Evolutionary conservation across 64 coral and sea anemone genomes (phyloP), one percentile per base, ranked within the genome.

Genomic region (Montipora foliosa): DNA sequence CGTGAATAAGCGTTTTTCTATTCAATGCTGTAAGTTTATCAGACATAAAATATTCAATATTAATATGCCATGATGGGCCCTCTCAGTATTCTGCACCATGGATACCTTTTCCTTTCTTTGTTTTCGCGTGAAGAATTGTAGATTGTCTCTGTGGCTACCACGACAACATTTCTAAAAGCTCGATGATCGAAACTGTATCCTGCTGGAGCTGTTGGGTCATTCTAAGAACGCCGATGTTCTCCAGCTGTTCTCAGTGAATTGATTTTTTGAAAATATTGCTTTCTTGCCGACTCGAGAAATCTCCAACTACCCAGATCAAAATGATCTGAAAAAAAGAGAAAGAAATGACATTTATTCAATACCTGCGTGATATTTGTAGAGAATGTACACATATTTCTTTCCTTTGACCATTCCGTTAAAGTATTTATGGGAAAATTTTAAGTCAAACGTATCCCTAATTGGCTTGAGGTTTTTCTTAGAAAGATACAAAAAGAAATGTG

Each of bases 31-130:
- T 37, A 15, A 5, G 16, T 69, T 14, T 67, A 14, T 44, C 44
- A n/a, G 12, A 15, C 61, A 49, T 84, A 12, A 69, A 69, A 69
- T 69, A 84, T 69, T 84, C 81, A 68, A 21, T 14, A 15, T 12
- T 55, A 69, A 17, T 67, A 68, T 67, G 19, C 61, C 16, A 62
- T 68, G 81, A 84, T 84, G 67, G 59, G 66, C 67, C 82, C 44
- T 86, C 64, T 70, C 64, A 6, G 70, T 71, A 71, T 44, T 11
- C 47, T 86, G 48, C 82, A 22, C 62, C 12, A 12, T 72, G 64
- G 44, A 21, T 47, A 17, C 7, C 45, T 71, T 78, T 49, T 0
- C 37, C 44, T 50, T 9, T 86, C 21, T 11, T 49, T 51, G 58
- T 47, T 84, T 84, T 44, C 81, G 16, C 19, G 16, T 4, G 29